Evolutionary conservation across 2,113 vertebrate genomes (phyloP).

Genomic region (Pachyramphus minor): DNA sequence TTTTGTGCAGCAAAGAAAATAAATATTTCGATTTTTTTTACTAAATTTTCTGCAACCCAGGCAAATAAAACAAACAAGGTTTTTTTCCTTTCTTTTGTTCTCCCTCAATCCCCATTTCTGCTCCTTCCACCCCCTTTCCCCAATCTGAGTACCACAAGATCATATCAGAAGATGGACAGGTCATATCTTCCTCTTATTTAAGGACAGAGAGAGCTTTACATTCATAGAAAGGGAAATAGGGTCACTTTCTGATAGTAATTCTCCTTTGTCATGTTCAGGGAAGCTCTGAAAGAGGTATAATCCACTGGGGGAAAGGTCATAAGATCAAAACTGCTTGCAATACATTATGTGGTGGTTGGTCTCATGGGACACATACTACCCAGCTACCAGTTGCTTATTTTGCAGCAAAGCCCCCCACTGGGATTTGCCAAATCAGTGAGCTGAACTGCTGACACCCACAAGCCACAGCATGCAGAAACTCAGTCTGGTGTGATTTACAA

Average conservation of each 20-base stretch:
- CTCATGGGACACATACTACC: not conserved
- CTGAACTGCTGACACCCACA: fast-evolving
- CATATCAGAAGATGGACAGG: not conserved
- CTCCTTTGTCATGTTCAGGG: not conserved
- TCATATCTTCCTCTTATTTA: not conserved
- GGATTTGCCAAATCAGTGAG: not conserved
- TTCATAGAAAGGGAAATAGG: not conserved
- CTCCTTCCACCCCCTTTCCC: fast-evolving
- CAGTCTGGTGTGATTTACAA: not conserved
- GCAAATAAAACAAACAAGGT: not conserved
- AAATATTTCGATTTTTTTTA: not conserved
- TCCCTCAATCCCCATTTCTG: not conserved
- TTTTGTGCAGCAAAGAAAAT: not conserved
- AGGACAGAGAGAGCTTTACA: not conserved
- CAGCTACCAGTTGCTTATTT: not conserved
- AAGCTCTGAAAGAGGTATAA: not conserved
- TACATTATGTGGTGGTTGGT: not conserved
- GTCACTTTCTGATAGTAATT: not conserved
- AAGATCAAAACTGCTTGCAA: not conserved
- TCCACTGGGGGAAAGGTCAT: not conserved
- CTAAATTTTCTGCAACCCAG: not conserved
- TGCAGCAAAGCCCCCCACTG: not conserved
- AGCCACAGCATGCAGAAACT: not conserved
- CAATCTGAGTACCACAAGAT: not conserved
- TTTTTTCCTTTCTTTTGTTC: not conserved